Evolutionary conservation across 1,140 invertebrate genomes (phyloP), one percentile per base, ranked within the genome.

Genomic region (Panagrolaimus sp.): DNA sequence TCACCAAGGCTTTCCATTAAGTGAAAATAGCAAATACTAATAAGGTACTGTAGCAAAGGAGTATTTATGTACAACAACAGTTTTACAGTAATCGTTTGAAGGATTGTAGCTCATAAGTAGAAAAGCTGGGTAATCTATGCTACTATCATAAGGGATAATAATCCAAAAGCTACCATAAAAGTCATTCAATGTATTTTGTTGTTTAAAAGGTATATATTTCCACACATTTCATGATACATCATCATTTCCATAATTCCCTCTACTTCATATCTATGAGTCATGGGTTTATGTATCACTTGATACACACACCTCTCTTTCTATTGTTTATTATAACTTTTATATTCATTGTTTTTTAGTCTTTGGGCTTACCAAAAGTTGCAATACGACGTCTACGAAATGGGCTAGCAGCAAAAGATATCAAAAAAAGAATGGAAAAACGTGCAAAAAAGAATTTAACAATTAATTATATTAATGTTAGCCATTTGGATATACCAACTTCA

Each of bases 251-350:
- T 57, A 25, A 27, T 57, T 25, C 51, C 20, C 27, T 57, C 11
- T 16, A 0, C 8, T 9, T 20, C 8, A 13, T 57, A 5, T 43
- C 45, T 9, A 13, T 64, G 42, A 14, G 20, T 16, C 25, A n/a
- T 14, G 31, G n/a, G 31, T 4, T n/a, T 20, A n/a, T n/a, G n/a
- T 44, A n/a, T 11, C 48, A 25, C 75, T 77, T 53, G 78, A 72
- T 78, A 63, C 7, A 79, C 75, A 25, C 76, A 72, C 14, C 47
- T 75, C 7, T 78, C 72, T n/a, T 67, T 31, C n/a, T 76, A 77
- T 13, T 71, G 53, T 73, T 77, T 43, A 48, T 67, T 43, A 66
- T 75, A n/a, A 31, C 67, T 38, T 67, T 65, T 8, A 74, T 75
- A 46, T 65, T 53, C 14, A 25, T 38, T 63, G 43, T n/a, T 57